Base-by-base conservation (phyloP, 1,140 invertebrate species). In the Drosophila aff. region DNA sequence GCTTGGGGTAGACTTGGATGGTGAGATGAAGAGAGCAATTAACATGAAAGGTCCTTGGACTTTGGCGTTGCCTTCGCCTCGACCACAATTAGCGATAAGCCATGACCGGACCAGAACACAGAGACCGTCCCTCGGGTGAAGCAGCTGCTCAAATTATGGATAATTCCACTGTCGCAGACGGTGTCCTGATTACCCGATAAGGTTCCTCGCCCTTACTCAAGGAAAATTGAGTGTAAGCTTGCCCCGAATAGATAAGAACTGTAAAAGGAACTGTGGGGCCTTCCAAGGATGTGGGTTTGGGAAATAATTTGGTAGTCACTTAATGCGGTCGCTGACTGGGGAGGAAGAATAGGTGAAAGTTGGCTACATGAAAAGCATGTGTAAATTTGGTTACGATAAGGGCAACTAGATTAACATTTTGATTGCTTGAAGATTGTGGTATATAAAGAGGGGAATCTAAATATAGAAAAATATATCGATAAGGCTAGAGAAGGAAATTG, bases 21-120 rank as follows among this genome's bases (percentile, higher is more conserved):
- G 26, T 52, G 46, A 40, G 59, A 71, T 21, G 43, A 50, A 46
- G 53, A 61, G 52, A 61, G 84, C 80, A 87, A 87, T 87, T 87
- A 89, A 89, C 81, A 89, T 74, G 68, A 87, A 87, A 77, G 84
- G 83, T 83, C 68, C 76, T 61, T 66, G 68, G 76, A 83, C 84
- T 63, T 76, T 68, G 59, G 43, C 72, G 49, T 43, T 85, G 64
- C 75, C 61, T 69, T 69, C 57, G 66, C 72, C 38, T 43, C 65
- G 50, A 60, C 62, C 73, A 83, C 83, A 89, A 87, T 87, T 83
- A 87, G 85, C 84, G 81, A 89, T 84, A 87, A 89, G 85, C 73
- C 81, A 61, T 72, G 66, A 47, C 71, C 76, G 36, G 69, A 16
- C 55, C 60, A 65, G 52, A 31, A 21, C 38, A 13, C 16, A 63